Evolutionary conservation across 2,888 invertebrate genomes (phyloP).

Genomic region (Ochropacha duplaris): DNA sequence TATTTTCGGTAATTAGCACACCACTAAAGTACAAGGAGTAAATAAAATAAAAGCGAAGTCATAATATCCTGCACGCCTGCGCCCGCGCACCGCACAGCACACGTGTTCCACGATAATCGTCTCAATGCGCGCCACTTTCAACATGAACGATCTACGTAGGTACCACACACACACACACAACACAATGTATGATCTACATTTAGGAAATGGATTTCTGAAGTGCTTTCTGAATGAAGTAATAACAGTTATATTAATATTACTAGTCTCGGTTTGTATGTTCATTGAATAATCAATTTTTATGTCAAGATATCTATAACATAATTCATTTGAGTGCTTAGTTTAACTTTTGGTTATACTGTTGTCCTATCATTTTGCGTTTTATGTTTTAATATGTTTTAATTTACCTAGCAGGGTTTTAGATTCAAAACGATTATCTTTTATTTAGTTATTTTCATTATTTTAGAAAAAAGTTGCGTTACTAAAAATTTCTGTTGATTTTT

Average conservation of each 20-base stretch:
- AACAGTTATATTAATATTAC: background rate
- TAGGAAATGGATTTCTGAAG: conserved; percentile 10
- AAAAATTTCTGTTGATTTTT: too few species aligned
- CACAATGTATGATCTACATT: conserved; percentile 35
- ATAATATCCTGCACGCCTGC: conserved; percentile 69
- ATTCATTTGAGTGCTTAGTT: background rate
- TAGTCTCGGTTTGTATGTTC: background rate
- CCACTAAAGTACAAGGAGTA: conserved; percentile 42
- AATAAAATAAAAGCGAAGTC: conserved; percentile 71
- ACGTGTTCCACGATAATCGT: conserved; percentile 47
- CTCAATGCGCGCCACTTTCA: background rate
- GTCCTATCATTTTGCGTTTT: too few species aligned
- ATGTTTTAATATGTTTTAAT: too few species aligned
- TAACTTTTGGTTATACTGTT: background rate
- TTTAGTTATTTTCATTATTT: too few species aligned
- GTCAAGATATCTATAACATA: background rate
- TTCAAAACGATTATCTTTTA: too few species aligned
- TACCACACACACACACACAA: conserved; percentile 21
- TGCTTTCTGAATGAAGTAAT: background rate
- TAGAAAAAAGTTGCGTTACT: too few species aligned
- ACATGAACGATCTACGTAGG: too few species aligned
- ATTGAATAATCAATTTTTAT: background rate
- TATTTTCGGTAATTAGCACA: conserved; percentile 18
- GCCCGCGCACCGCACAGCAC: conserved; percentile 36
- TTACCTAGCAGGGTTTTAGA: too few species aligned